Evolutionary conservation across 2,888 invertebrate species (phyloP).

Genomic region (Imbricaverruca yamaguchii): DNA sequence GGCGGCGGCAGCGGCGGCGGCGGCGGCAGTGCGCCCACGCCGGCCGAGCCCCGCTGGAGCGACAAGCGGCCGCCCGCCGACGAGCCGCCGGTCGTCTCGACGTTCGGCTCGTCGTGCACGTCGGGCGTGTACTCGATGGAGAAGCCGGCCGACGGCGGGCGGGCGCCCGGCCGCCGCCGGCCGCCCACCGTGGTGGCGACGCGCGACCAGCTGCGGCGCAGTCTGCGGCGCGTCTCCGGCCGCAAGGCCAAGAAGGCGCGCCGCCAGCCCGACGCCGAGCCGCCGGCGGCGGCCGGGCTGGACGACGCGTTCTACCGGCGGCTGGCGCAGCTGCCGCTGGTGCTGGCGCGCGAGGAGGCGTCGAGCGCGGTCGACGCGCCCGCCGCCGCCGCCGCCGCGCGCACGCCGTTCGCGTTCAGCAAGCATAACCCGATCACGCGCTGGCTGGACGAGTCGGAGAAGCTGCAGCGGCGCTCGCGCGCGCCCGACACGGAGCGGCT

Average conservation of each 20-base stretch:
- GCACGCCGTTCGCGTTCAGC: constrained; percentile 14
- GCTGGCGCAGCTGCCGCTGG: background rate
- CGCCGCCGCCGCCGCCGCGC: background rate
- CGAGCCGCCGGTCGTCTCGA: background rate
- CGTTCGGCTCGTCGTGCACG: constrained; percentile 22
- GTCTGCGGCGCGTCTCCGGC: constrained; percentile 11
- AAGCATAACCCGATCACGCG: constrained; percentile 13
- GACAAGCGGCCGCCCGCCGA: background rate
- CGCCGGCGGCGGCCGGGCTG: background rate
- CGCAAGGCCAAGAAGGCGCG: background rate
- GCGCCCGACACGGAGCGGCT: background rate
- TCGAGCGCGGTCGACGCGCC: background rate
- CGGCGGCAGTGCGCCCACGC: background rate
- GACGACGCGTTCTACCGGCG: background rate
- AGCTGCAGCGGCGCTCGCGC: background rate
- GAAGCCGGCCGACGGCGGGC: background rate
- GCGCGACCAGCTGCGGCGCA: constrained; percentile 18
- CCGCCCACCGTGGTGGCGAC: constrained; percentile 10
- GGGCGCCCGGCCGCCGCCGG: background rate
- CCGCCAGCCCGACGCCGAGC: background rate
- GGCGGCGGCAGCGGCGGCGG: background rate
- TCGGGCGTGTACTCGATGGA: constrained; percentile 18
- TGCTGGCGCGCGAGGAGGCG: too few species aligned
- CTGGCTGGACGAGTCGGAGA: constrained; percentile 20
- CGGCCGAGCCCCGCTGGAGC: background rate